phyloP scores from a whole-genome alignment of 2,113 vertebrate species.

The Thomomys bottae region DNA sequence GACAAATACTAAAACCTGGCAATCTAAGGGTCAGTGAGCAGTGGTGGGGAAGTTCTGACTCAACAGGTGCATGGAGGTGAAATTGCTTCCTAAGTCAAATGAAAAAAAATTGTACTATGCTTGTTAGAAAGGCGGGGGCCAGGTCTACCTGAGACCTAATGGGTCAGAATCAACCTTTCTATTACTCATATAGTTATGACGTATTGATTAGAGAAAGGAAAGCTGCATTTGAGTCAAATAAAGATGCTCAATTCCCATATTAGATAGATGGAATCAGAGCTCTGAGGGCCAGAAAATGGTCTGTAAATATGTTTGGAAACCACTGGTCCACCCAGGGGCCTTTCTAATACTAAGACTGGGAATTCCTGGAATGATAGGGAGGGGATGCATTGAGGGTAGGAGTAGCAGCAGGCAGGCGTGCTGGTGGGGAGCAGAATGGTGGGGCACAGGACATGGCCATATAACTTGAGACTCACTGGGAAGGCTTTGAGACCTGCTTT shows the following conservation, averaged over 20 bases:
- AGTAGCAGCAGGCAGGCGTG: neutral
- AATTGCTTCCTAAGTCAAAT: neutral
- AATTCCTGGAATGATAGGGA: neutral
- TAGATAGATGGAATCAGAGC: neutral
- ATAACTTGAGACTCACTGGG: neutral
- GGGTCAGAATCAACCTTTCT: slow-evolving; percentile 7
- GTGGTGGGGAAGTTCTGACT: neutral
- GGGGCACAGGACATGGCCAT: neutral
- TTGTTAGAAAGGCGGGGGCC: neutral
- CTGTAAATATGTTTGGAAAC: neutral
- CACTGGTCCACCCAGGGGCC: neutral
- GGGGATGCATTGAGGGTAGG: accelerated
- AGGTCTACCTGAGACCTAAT: neutral
- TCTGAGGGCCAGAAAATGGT: neutral
- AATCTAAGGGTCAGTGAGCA: neutral
- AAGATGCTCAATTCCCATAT: neutral
- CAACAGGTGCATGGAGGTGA: neutral
- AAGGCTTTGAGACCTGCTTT: neutral
- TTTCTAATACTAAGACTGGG: neutral
- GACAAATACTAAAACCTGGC: neutral
- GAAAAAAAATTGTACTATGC: neutral
- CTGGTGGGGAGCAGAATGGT: neutral
- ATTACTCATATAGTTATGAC: neutral
- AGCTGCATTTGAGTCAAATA: neutral
- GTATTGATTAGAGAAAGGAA: neutral